phyloP scores from a whole-genome alignment of 1,140 invertebrate species.

The Mesaphorura yosii region DNA sequence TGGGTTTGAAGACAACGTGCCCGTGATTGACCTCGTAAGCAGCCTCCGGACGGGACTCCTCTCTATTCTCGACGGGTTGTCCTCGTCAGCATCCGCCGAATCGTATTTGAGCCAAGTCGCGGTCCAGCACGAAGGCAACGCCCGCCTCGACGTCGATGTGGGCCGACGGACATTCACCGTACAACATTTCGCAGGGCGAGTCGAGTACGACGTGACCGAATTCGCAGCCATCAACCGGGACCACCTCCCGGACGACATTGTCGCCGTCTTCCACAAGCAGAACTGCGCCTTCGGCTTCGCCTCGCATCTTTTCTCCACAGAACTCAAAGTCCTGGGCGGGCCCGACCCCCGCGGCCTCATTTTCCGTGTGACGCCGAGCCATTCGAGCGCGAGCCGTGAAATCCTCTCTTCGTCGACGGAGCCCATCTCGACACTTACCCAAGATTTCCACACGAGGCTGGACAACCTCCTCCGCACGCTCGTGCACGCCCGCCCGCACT shows the following conservation, averaged over 20 bases:
- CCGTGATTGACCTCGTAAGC: slow-evolving; percentile 88
- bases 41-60: slow-evolving; percentile 79
- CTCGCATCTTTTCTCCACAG: slow-evolving; percentile 82
- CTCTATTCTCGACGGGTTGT: slow-evolving; percentile 86
- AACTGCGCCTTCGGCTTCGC: slow-evolving; percentile 90
- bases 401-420: too few species aligned
- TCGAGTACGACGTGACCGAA: slow-evolving; percentile 76
- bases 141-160: slow-evolving; percentile 52
- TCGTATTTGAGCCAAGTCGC: slow-evolving; percentile 76
- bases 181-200: slow-evolving; percentile 79
- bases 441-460: slow-evolving; percentile 85
- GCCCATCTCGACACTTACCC: slow-evolving; percentile 77
- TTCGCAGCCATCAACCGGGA: slow-evolving; percentile 83
- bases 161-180: slow-evolving; percentile 67
- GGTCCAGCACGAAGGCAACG: slow-evolving; percentile 67
- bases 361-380: too few species aligned
- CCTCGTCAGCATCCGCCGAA: slow-evolving; percentile 74
- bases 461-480: slow-evolving; percentile 82
- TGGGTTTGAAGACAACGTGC: slow-evolving; percentile 89
- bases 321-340: slow-evolving; percentile 74
- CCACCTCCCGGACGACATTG: slow-evolving; percentile 78
- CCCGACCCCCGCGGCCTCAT: slow-evolving; percentile 58
- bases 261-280: slow-evolving; percentile 84
- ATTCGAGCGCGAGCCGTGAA: too few species aligned
- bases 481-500: slow-evolving; percentile 85